Conservation (phyloP, 2,113 vertebrate species). For the Gadus chalcogrammus region DNA sequence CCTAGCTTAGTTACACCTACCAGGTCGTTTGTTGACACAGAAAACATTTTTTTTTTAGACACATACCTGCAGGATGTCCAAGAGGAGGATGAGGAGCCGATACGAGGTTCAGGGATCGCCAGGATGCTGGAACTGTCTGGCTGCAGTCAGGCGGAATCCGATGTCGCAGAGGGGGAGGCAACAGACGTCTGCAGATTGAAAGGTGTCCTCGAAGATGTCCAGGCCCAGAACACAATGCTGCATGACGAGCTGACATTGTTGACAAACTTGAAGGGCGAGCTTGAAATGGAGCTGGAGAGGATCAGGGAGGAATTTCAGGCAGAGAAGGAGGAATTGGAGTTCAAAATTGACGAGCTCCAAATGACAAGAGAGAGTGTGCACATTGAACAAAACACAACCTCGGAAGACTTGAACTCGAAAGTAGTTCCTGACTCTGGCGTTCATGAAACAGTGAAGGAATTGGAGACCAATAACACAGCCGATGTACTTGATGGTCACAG, state of each 20-base stretch:
- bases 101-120: constrained; percentile 56
- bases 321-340: constrained; percentile 92
- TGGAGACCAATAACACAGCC: constrained; percentile 65
- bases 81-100: constrained; percentile 70
- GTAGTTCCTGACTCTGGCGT: constrained; percentile 42
- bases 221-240: constrained; percentile 85
- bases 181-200: constrained; percentile 70
- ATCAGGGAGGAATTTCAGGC: constrained; percentile 84
- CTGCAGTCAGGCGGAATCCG: constrained; percentile 38
- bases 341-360: constrained; percentile 94
- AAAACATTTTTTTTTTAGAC: constrained; percentile 49
- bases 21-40: not conserved
- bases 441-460: constrained; percentile 64
- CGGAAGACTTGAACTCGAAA: too few species aligned
- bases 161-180: constrained; percentile 34
- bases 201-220: constrained; percentile 76
- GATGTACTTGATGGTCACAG: constrained; percentile 28
- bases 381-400: constrained; percentile 41
- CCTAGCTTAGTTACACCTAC: not conserved
- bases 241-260: constrained; percentile 90
- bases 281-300: constrained; percentile 83
- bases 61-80: constrained; percentile 67
- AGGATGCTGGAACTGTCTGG: constrained; percentile 65
- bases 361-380: constrained; percentile 79
- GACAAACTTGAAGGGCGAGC: constrained; percentile 84